A percentile compares a stretch with the other conserved stretches of the same genome.
Conservation (phyloP, 1,140 invertebrate species). For the Pseudobourletiella spinata region DNA sequence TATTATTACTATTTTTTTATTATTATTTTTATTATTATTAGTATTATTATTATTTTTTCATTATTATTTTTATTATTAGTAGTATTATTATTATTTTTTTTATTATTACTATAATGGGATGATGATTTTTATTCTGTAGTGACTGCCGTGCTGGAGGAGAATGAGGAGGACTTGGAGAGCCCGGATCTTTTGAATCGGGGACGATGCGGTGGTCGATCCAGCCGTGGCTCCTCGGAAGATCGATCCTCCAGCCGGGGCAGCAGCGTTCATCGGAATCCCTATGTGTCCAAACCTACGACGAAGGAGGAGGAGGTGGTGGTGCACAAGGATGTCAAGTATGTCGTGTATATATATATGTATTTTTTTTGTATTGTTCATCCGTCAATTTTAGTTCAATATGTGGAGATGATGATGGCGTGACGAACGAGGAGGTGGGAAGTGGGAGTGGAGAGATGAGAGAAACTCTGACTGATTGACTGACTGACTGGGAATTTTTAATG, state of each 20-base stretch:
- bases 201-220: conserved; percentile 18
- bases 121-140: conserved; percentile 17
- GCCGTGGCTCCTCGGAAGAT: conserved; percentile 33
- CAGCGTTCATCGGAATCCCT: conserved; percentile 18
- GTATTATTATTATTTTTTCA: neutral
- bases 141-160: conserved; percentile 25
- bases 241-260: conserved; percentile 31
- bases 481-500: no score
- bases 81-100: no score
- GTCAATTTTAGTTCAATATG: no score
- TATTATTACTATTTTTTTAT: no score
- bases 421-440: no score
- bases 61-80: no score
- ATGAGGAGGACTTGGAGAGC: conserved; percentile 24
- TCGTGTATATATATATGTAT: neutral
- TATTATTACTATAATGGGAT: neutral
- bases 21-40: no score
- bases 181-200: conserved; percentile 5
- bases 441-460: no score
- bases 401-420: no score
- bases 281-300: neutral
- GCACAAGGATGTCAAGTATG: conserved; percentile 25
- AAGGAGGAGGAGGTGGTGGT: conserved; percentile 27
- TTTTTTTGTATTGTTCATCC: neutral
- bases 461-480: no score